Evolutionary conservation across 2,113 vertebrate species (phyloP), one percentile per base, ranked within the genome.

Genomic region (Acanthisitta chloris): DNA sequence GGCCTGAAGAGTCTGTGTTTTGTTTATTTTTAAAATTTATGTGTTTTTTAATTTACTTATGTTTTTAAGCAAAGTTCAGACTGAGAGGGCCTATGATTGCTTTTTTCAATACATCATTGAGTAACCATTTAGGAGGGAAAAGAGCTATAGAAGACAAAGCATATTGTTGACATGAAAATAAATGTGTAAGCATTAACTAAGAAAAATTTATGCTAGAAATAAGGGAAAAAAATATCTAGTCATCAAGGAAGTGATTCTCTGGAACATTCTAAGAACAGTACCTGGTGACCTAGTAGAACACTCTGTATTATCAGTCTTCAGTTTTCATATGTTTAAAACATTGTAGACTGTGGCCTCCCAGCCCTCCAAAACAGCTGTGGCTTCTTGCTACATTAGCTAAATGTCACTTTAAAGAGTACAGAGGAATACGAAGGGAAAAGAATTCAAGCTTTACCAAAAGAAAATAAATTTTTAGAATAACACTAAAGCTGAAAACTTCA

Each of bases 371-470:
- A 81, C 62, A 92, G 92, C 71, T 93, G 90, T 48, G 43, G 20
- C 69, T 96, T 95, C 80, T 86, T 86, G 83, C 80, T 93, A 55
- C 71, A 33, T 92, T 96, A 94, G 76, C 82, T 92, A 94, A 92
- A 93, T 81, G 73, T 93, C 87, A 94, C 43, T 81, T 86, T 71
- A 79, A 95, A 96, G 58, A 38, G 25, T 74, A 78, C 9, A 45
- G 58, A 81, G 25, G 17, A 86, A 90, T 38, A 73, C 40, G 81
- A 83, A 45, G 25, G 12, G 10, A 65, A 86, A 90, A 61, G 14
- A 92, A 95, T 49, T 65, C 17, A 57, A 45, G 51, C 36, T 83
- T 19, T 78, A 59, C 16, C 81, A 83, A 86, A 52, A 23, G 15
- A 94, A 93, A 88, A 90, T 33, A 45, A 34, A 84, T 38, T 78